Percentiles rank a stretch among this genome's conserved stretches.
These are phyloP conservation scores for Rugalucina vietnamica DNA, from an alignment of 2,888 invertebrate genomes.

Conservation along the genomic window DNA sequence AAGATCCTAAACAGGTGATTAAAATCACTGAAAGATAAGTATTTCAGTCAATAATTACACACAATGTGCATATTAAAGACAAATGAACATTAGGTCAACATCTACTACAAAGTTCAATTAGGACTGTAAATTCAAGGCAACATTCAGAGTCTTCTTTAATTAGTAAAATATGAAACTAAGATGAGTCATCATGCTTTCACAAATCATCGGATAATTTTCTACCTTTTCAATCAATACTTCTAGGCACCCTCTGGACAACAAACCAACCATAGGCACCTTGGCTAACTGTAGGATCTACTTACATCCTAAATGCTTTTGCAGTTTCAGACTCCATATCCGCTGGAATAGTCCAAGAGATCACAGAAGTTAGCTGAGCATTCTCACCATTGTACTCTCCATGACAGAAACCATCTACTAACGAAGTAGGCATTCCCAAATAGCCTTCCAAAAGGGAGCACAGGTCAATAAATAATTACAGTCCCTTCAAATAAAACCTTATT, in stretches of 20 bases:
- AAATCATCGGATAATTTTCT: neutral
- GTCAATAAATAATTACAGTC: neutral
- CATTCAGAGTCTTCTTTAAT: no score
- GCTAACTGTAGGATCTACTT: constrained; percentile 58
- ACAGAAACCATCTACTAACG: constrained; percentile 68
- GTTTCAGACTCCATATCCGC: constrained; percentile 77
- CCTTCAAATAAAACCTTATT: neutral
- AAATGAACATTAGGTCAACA: no score
- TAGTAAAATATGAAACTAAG: neutral
- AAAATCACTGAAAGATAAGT: no score
- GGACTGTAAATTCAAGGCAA: no score
- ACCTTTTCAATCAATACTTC: neutral
- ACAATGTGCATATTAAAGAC: no score
- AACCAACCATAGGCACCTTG: neutral
- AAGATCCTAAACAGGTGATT: no score
- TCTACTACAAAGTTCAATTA: no score
- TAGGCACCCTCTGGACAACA: neutral
- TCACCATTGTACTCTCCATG: constrained; percentile 69
- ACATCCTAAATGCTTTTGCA: constrained; percentile 78
- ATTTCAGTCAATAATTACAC: no score
- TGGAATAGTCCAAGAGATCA: constrained; percentile 54
- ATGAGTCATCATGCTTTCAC: neutral
- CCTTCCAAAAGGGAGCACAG: neutral
- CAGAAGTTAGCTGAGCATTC: constrained; percentile 54
- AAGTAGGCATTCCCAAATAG: constrained; percentile 53